Evolutionary conservation across 2,888 invertebrate genomes (phyloP).

Genomic region (Heteropelma amictum): DNA sequence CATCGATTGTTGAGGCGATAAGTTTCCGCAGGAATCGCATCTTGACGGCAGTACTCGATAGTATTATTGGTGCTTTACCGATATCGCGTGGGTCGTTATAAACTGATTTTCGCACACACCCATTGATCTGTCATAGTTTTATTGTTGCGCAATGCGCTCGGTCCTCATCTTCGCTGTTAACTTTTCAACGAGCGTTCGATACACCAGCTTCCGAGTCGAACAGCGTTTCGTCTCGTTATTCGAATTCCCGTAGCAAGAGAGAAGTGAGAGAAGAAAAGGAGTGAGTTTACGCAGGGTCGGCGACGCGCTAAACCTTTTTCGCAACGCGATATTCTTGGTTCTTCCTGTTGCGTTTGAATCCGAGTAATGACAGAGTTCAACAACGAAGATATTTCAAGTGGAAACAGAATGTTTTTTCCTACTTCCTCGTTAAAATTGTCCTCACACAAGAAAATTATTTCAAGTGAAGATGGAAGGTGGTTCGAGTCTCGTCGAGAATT

Average conservation of each 20-base stretch:
- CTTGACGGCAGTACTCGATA: no score
- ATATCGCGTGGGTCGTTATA: no score
- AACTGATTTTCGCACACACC: no score
- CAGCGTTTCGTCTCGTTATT: constrained; percentile 50
- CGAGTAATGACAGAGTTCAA: not conserved
- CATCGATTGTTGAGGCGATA: not conserved
- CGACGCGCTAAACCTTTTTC: constrained; percentile 26
- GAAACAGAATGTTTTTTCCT: constrained; percentile 2
- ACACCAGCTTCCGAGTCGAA: constrained; percentile 27
- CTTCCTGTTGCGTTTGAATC: not conserved
- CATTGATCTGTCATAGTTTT: no score
- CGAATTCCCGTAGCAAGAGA: constrained; percentile 39
- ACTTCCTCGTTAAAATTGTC: constrained; percentile 55
- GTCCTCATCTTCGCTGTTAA: not conserved
- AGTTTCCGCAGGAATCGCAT: constrained; percentile 13
- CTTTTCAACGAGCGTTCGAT: not conserved
- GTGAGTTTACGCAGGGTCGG: constrained; percentile 4
- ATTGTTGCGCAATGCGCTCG: not conserved
- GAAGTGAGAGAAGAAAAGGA: not conserved
- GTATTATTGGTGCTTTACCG: no score
- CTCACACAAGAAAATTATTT: constrained; percentile 43
- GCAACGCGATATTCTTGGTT: constrained; percentile 4
- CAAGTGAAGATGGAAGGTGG: constrained; percentile 21
- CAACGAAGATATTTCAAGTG: not conserved
- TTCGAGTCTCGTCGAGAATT: no score